phyloP scores from a whole-genome alignment of 1,140 invertebrate genomes.

The Zaprionus ghesquierei region DNA sequence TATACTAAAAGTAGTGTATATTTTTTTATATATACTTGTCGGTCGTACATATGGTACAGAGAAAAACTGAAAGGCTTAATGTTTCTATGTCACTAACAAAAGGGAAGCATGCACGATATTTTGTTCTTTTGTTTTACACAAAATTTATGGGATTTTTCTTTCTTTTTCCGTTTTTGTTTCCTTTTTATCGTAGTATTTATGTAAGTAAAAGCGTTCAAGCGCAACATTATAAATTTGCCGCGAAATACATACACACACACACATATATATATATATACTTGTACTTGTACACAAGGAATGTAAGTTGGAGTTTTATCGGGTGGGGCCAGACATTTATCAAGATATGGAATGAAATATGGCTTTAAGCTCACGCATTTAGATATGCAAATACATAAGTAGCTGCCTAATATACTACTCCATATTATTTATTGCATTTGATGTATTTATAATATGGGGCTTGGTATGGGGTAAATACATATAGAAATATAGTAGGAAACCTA shows the following conservation, averaged over 20 bases:
- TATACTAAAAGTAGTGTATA: constrained; percentile 9
- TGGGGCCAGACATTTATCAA: constrained; percentile 15
- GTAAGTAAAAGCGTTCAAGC: constrained; percentile 28
- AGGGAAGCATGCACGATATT: constrained; percentile 21
- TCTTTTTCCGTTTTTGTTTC: constrained; percentile 18
- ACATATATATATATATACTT: neutral
- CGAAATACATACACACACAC: neutral
- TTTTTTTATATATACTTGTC: neutral
- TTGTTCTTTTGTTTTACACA: constrained; percentile 35
- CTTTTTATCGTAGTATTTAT: constrained; percentile 36
- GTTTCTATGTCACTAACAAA: constrained; percentile 22
- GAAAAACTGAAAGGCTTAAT: constrained; percentile 38
- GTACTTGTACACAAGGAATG: neutral
- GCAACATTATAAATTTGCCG: constrained; percentile 24
- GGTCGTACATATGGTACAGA: neutral
- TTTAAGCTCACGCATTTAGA: neutral
- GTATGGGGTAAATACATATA: neutral
- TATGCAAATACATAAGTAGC: neutral
- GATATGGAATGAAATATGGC: constrained; percentile 16
- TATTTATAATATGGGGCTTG: neutral
- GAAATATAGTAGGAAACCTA: neutral
- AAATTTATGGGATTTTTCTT: constrained; percentile 38
- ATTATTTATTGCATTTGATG: neutral
- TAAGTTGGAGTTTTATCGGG: constrained; percentile 11
- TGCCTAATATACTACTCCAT: neutral